Conservation (phyloP, 2,113 vertebrate genomes). For the Lasiurus borealis region DNA sequence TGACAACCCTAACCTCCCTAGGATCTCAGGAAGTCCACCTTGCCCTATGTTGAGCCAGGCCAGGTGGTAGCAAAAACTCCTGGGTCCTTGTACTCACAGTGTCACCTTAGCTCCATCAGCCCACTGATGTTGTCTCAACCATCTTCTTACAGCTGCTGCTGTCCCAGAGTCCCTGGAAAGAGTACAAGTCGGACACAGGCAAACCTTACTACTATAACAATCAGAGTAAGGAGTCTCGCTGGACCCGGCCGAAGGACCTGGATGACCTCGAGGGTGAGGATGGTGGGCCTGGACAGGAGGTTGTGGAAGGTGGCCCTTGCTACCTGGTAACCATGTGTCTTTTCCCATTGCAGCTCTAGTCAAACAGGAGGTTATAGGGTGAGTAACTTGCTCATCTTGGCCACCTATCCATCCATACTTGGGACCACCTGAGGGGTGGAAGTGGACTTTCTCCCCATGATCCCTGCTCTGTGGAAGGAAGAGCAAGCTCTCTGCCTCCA, state of each 20-base stretch:
- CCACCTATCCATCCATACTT: neutral
- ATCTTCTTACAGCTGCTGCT: constrained; percentile 81
- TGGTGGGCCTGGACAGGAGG: neutral
- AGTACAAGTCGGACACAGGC: constrained; percentile 85
- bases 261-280: constrained; percentile 85
- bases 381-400: constrained; percentile 65
- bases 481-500: neutral
- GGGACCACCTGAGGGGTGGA: neutral
- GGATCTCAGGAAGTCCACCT: constrained; percentile 43
- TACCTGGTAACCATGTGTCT: constrained; percentile 37
- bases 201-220: constrained; percentile 87
- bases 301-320: neutral
- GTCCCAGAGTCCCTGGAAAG: constrained; percentile 85
- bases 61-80: constrained; percentile 35
- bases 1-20: neutral
- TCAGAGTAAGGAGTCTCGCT: constrained; percentile 86
- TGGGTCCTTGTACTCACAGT: neutral
- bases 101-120: neutral
- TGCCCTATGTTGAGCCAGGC: neutral
- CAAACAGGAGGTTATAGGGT: constrained; percentile 83
- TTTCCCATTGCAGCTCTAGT: constrained; percentile 81
- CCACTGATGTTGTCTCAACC: constrained; percentile 38
- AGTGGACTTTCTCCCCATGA: neutral
- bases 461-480: neutral
- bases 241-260: constrained; percentile 86